Conservation (phyloP, 2,888 invertebrate species). For the Latrodectus hesperus region DNA sequence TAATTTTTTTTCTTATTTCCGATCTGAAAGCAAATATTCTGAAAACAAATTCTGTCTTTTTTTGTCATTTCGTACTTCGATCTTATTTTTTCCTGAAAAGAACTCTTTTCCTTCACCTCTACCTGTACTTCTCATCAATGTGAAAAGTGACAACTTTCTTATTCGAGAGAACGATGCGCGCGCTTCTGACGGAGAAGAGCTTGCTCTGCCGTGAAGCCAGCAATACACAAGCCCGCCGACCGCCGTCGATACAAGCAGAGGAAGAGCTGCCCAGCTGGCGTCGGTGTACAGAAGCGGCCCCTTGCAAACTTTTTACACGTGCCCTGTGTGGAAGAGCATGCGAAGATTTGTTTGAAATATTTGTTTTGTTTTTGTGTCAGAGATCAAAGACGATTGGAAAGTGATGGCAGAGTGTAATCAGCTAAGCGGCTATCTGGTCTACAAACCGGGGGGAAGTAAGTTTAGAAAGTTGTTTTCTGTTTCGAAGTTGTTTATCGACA, state of each 20-base stretch:
- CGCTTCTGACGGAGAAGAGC: neutral
- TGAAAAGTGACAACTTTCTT: constrained; percentile 49
- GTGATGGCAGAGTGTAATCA: constrained; percentile 41
- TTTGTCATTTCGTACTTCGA: too few species aligned
- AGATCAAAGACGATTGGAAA: neutral
- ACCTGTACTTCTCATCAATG: constrained; percentile 25
- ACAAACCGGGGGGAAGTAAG: constrained; percentile 52
- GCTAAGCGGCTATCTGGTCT: constrained; percentile 47
- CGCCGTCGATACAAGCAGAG: neutral
- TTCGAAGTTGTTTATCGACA: neutral
- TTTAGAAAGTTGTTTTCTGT: constrained; percentile 21
- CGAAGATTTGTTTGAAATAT: neutral
- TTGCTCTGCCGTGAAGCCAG: neutral
- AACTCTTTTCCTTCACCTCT: neutral
- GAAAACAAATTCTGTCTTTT: too few species aligned
- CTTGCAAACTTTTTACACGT: neutral
- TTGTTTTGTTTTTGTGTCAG: neutral
- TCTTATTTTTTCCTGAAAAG: too few species aligned
- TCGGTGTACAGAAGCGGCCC: neutral
- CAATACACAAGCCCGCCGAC: neutral
- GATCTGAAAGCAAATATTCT: too few species aligned
- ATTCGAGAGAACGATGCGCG: constrained; percentile 7
- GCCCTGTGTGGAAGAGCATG: neutral
- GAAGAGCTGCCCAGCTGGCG: neutral
- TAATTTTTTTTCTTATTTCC: too few species aligned